Percentiles rank a stretch among this genome's conserved stretches.
These are phyloP conservation scores for Xanthorhoe designata DNA, from an alignment of 2,888 invertebrate species.

Conservation along the genomic window DNA sequence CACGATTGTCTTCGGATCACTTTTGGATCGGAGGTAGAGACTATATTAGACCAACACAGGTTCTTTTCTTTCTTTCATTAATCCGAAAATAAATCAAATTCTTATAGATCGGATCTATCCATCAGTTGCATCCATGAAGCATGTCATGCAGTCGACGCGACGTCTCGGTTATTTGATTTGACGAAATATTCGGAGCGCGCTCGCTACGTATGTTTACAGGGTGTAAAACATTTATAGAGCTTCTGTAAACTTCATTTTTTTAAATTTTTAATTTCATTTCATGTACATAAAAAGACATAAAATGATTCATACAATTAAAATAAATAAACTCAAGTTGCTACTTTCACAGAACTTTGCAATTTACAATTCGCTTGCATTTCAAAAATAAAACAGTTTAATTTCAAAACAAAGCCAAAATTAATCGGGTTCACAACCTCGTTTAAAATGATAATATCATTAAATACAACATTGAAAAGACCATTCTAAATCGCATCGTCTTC, in stretches of 20 bases:
- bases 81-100: background rate
- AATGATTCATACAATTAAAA: too few species aligned
- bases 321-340: background rate
- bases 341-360: background rate
- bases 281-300: too few species aligned
- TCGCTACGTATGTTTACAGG: background rate
- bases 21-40: too few species aligned
- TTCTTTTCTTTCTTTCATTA: too few species aligned
- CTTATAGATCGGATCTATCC: background rate
- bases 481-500: conserved; percentile 38
- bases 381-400: conserved; percentile 2
- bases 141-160: conserved; percentile 1
- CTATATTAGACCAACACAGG: too few species aligned
- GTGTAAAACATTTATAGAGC: too few species aligned
- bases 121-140: background rate
- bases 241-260: too few species aligned
- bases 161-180: conserved; percentile 28
- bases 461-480: conserved; percentile 34
- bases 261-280: too few species aligned
- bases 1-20: too few species aligned
- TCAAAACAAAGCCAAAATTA: conserved; percentile 5
- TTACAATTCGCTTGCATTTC: background rate
- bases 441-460: conserved; percentile 18
- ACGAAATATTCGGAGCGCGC: conserved; percentile 13
- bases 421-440: conserved; percentile 15